Evolutionary conservation across 2,888 invertebrate genomes (phyloP).

Genomic region (Oligia strigilis): DNA sequence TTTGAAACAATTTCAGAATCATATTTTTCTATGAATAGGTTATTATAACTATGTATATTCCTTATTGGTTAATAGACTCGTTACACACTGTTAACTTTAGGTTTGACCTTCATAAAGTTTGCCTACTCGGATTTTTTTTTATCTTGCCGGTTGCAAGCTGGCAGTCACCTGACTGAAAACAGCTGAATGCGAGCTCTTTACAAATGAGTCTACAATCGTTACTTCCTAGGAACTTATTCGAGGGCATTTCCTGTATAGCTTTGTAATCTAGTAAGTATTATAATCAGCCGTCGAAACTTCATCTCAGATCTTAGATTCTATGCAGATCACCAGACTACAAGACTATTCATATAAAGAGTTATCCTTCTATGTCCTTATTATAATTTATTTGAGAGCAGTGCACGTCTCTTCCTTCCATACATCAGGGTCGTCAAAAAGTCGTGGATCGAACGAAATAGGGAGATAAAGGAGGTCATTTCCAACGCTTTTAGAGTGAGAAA

Average conservation of each 20-base stretch:
- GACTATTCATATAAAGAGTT: not conserved
- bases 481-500: too few species aligned
- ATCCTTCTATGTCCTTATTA: not conserved
- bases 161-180: slow-evolving; percentile 26
- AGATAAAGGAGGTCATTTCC: too few species aligned
- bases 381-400: not conserved
- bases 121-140: slow-evolving; percentile 14
- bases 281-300: not conserved
- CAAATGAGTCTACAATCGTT: slow-evolving; percentile 20
- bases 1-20: slow-evolving; percentile 1
- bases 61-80: not conserved
- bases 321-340: not conserved
- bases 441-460: too few species aligned
- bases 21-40: slow-evolving; percentile 6
- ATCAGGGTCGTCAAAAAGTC: too few species aligned
- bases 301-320: not conserved
- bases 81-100: not conserved
- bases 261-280: not conserved
- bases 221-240: slow-evolving; percentile 26
- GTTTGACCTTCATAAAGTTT: slow-evolving; percentile 25
- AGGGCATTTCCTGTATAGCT: slow-evolving; percentile 18
- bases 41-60: slow-evolving; percentile 4
- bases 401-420: not conserved
- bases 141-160: not conserved
- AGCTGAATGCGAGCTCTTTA: slow-evolving; percentile 15